Evolutionary conservation across 2,888 invertebrate species (phyloP).

Genomic region (Scaeva pyrastri): DNA sequence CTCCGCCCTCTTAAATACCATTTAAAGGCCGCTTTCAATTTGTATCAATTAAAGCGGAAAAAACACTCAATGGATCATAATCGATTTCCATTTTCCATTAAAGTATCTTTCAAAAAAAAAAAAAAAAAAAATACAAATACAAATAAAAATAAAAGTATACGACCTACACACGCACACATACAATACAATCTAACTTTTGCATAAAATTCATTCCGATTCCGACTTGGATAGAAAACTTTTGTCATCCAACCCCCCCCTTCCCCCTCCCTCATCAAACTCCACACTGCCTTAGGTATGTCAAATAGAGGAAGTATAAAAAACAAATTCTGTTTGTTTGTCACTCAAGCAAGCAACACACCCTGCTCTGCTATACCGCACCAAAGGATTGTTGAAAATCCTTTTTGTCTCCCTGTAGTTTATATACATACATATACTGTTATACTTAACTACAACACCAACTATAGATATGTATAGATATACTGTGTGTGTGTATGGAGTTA

Average conservation of each 20-base stretch:
- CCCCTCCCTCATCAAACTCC: background rate
- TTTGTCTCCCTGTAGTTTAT: background rate
- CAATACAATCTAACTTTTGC: conserved; percentile 12
- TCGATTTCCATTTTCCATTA: conserved; percentile 75
- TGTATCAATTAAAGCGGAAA: conserved; percentile 76
- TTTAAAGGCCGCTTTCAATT: conserved; percentile 74
- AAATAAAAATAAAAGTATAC: background rate
- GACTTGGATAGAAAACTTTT: conserved; percentile 49
- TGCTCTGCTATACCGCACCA: conserved; percentile 28
- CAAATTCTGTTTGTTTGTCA: conserved; percentile 69
- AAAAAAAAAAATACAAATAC: background rate
- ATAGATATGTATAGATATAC: too few relatives aligned
- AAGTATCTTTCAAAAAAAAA: conserved; percentile 48
- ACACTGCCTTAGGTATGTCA: too few relatives aligned
- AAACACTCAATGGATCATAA: conserved; percentile 73
- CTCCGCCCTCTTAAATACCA: conserved; percentile 49
- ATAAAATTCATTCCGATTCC: conserved; percentile 34
- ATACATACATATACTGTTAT: background rate
- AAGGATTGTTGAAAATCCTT: conserved; percentile 61
- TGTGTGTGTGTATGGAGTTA: background rate
- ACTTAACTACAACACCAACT: too few relatives aligned
- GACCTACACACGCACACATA: background rate
- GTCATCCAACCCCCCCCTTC: background rate
- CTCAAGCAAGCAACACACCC: conserved; percentile 57
- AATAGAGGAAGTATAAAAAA: background rate